phyloP scores from a whole-genome alignment of 2,888 invertebrate genomes.

The Caenorhabditis sulstoni region DNA sequence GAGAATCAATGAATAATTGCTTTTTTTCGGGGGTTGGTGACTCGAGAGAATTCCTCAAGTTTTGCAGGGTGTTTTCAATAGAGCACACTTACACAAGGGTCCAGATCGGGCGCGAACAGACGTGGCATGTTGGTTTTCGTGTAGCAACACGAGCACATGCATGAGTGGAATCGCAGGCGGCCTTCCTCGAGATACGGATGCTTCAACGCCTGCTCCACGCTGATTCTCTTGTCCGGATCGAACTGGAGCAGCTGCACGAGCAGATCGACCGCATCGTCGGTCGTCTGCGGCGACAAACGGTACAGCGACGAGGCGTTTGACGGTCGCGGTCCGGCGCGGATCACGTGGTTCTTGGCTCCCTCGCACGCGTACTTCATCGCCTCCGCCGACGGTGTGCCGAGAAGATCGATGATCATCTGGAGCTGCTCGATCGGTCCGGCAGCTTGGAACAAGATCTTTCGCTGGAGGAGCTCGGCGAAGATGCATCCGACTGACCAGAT shows the following conservation, averaged over 20 bases:
- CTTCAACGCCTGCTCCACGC: conserved; percentile 93
- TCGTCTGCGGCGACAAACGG: conserved; percentile 92
- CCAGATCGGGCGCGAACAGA: conserved; percentile 69
- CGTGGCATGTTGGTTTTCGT: conserved; percentile 60
- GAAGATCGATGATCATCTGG: conserved; percentile 95
- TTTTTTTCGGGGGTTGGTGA: not conserved
- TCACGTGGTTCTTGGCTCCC: conserved; percentile 91
- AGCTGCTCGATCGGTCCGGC: conserved; percentile 97
- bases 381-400: conserved; percentile 94
- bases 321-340: conserved; percentile 58
- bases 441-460: conserved; percentile 97
- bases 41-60: too few relatives aligned
- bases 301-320: conserved; percentile 84
- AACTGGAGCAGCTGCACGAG: conserved; percentile 97
- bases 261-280: conserved; percentile 97
- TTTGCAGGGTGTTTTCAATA: not conserved
- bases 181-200: conserved; percentile 99
- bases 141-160: conserved; percentile 98
- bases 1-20: too few relatives aligned
- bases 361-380: conserved; percentile 98
- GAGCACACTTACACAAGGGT: conserved; percentile 71
- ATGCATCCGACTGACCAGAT: conserved; percentile 99
- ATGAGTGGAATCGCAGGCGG: conserved; percentile 97
- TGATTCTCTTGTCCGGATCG: conserved; percentile 90
- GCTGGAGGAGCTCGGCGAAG: conserved; percentile 95